Percentiles rank a stretch among this genome's conserved stretches.
These are phyloP conservation scores for Xestia xanthographa DNA, from an alignment of 2,888 invertebrate genomes.

Conservation along the genomic window DNA sequence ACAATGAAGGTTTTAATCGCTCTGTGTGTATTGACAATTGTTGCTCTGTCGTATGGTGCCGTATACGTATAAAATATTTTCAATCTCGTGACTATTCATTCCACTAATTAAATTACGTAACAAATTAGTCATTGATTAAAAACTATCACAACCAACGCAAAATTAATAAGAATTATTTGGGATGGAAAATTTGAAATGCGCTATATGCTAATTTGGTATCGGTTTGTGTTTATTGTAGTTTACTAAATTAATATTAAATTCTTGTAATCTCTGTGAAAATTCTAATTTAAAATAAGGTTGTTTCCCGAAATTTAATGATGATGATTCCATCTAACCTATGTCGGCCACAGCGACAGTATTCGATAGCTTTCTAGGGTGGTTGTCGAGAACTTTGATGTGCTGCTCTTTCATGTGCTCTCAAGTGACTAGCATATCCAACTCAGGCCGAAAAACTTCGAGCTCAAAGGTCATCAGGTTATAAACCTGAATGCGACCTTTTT, in stretches of 20 bases:
- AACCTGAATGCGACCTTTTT: background rate
- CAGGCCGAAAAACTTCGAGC: background rate
- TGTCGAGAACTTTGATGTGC: background rate
- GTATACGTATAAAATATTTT: too few species aligned
- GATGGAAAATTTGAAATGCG: background rate
- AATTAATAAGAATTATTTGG: background rate
- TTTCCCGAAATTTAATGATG: background rate
- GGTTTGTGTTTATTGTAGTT: background rate
- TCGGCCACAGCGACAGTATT: too few species aligned
- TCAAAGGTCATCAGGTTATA: background rate
- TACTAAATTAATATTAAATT: too few species aligned
- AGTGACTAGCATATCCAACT: background rate
- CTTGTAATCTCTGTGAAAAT: background rate
- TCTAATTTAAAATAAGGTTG: background rate
- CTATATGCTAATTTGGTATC: background rate
- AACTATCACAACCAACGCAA: background rate
- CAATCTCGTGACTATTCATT: background rate
- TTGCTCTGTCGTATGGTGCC: background rate
- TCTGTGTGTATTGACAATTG: slow-evolving; percentile 2
- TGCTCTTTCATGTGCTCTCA: background rate
- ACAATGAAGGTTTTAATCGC: slow-evolving; percentile 14
- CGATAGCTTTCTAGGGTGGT: background rate
- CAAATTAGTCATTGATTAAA: background rate
- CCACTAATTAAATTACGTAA: background rate
- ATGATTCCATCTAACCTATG: too few species aligned